phyloP scores from a whole-genome alignment of 2,797 vertebrate species.

The Oreonectes daqikongensis region DNA sequence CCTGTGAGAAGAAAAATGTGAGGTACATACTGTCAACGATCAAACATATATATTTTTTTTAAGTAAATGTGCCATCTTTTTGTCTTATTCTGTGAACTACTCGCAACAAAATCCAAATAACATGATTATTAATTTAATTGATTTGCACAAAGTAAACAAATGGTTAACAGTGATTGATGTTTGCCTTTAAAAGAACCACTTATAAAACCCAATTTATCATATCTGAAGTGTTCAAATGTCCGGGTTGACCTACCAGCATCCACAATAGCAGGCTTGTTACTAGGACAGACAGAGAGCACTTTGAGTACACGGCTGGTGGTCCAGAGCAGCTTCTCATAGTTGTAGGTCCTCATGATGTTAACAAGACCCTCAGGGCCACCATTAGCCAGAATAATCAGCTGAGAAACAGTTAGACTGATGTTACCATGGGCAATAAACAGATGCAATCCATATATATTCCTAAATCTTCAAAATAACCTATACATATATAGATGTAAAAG shows the following conservation, averaged over 20 bases:
- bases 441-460: neutral
- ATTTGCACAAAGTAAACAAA: no score
- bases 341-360: slow-evolving; percentile 94
- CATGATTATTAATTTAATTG: no score
- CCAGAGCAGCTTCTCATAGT: slow-evolving; percentile 97
- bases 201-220: neutral
- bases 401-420: slow-evolving; percentile 8
- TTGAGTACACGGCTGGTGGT: slow-evolving; percentile 98
- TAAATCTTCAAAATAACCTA: no score
- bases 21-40: neutral
- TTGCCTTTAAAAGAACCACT: no score
- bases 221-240: neutral
- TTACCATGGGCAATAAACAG: neutral
- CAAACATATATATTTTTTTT: no score
- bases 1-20: slow-evolving; percentile 70
- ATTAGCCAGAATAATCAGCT: slow-evolving; percentile 96
- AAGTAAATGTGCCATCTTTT: no score
- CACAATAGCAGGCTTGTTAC: slow-evolving; percentile 97
- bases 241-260: slow-evolving; percentile 87
- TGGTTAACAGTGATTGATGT: no score
- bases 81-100: no score
- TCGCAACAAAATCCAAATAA: no score
- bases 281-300: slow-evolving; percentile 97
- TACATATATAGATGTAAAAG: neutral
- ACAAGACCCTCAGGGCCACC: slow-evolving; percentile 93